A percentile compares a stretch with the other conserved stretches of the same genome.
phyloP scores from a whole-genome alignment of 1,140 invertebrate genomes.

The Cyclargus thomasi region DNA sequence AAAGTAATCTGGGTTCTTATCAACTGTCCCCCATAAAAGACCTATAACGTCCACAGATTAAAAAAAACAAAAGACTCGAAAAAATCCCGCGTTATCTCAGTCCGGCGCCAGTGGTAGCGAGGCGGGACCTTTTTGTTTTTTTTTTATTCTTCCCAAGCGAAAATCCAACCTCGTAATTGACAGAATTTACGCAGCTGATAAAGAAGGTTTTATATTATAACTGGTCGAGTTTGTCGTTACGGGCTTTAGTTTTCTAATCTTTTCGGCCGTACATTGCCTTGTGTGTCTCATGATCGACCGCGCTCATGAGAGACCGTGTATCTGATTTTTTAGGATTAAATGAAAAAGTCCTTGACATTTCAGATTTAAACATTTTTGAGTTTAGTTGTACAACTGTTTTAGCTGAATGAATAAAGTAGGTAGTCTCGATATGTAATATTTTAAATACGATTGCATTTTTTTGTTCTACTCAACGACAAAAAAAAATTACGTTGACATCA shows the following conservation, averaged over 20 bases:
- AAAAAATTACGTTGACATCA: background rate
- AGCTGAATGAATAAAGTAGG: background rate
- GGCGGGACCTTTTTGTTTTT: conserved; percentile 38
- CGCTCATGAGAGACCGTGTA: conserved; percentile 17
- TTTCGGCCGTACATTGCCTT: conserved; percentile 29
- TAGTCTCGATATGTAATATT: background rate
- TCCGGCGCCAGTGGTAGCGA: conserved; percentile 51
- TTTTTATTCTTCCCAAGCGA: conserved; percentile 42
- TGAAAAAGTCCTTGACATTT: background rate
- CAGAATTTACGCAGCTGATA: conserved; percentile 61
- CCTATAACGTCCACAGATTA: conserved; percentile 45
- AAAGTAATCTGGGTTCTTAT: conserved; percentile 43
- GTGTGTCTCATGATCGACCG: conserved; percentile 23
- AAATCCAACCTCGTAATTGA: conserved; percentile 56
- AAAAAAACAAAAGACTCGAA: conserved; percentile 52
- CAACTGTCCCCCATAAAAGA: conserved; percentile 55
- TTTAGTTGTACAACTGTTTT: background rate
- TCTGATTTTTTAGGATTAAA: conserved; percentile 9
- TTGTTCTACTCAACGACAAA: background rate
- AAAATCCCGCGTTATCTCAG: conserved; percentile 48
- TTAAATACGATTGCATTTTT: background rate
- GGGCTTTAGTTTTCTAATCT: conserved; percentile 32
- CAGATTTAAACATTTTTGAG: background rate
- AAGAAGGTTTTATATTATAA: conserved; percentile 44
- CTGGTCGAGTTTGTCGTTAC: conserved; percentile 30